Evolutionary conservation across 2,888 invertebrate species (phyloP).

Genomic region (Machimus rusticus): DNA sequence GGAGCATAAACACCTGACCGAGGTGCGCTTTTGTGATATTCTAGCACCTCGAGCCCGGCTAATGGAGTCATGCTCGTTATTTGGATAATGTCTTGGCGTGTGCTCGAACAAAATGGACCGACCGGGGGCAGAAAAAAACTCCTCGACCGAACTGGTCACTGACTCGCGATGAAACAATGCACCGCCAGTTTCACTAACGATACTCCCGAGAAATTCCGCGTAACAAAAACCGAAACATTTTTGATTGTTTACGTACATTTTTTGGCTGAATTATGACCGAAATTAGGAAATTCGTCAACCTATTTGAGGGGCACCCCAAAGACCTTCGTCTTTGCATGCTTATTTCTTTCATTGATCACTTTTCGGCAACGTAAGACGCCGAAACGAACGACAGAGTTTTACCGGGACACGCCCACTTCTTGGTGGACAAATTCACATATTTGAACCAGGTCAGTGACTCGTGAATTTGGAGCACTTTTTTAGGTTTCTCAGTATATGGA

Average conservation of each 20-base stretch:
- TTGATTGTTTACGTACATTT: neutral
- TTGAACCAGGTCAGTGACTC: neutral
- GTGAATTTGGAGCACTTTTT: neutral
- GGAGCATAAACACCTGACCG: neutral
- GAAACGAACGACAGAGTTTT: neutral
- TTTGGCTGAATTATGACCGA: neutral
- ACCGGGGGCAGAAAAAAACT: neutral
- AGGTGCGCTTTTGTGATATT: neutral
- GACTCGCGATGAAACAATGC: neutral
- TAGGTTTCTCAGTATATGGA: neutral
- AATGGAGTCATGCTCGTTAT: slow-evolving; percentile 46
- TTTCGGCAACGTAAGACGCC: neutral
- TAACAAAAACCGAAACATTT: neutral
- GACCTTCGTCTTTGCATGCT: neutral
- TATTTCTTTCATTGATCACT: neutral
- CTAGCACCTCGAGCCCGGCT: neutral
- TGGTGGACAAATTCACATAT: neutral
- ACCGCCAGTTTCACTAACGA: neutral
- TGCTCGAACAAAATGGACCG: neutral
- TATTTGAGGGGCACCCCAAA: too few relatives aligned
- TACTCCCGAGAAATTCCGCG: neutral
- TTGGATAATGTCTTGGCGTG: slow-evolving; percentile 41
- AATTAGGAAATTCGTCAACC: neutral
- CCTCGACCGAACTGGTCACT: neutral
- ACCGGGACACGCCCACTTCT: neutral